Evolutionary conservation across 2,888 invertebrate genomes (phyloP).

Genomic region (Coenonympha glycerion): DNA sequence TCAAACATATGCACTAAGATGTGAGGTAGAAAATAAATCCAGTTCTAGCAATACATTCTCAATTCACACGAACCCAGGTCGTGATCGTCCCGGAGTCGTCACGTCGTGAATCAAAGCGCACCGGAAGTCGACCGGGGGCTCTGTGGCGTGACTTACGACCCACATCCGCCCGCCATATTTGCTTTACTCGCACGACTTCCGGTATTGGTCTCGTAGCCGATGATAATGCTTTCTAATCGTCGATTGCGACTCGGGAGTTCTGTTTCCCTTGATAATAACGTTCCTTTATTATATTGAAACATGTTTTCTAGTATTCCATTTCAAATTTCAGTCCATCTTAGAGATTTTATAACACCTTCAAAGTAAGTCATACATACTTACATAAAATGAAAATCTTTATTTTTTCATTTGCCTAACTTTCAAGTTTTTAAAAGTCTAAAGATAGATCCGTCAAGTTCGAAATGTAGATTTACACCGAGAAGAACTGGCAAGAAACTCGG

Average conservation of each 20-base stretch:
- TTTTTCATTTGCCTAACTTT: too few species aligned
- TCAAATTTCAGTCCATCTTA: too few species aligned
- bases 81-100: constrained; percentile 36
- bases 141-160: constrained; percentile 70
- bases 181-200: constrained; percentile 54
- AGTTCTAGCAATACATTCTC: constrained; percentile 19
- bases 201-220: constrained; percentile 29
- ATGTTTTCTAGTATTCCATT: not conserved
- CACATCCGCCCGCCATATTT: constrained; percentile 69
- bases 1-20: constrained; percentile 1
- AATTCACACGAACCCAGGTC: constrained; percentile 25
- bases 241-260: not conserved
- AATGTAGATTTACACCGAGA: too few species aligned
- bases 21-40: constrained; percentile 15
- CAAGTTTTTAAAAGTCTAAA: too few species aligned
- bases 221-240: constrained; percentile 32
- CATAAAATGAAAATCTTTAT: too few species aligned
- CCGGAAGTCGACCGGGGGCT: constrained; percentile 56
- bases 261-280: not conserved
- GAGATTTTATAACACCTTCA: too few species aligned
- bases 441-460: too few species aligned
- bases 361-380: too few species aligned
- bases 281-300: not conserved
- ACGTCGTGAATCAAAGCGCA: constrained; percentile 40
- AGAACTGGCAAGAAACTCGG: too few species aligned